Evolutionary conservation across 2,888 invertebrate genomes (phyloP), one percentile per base, ranked within the genome.

Genomic region (Andrena hattorfiana): DNA sequence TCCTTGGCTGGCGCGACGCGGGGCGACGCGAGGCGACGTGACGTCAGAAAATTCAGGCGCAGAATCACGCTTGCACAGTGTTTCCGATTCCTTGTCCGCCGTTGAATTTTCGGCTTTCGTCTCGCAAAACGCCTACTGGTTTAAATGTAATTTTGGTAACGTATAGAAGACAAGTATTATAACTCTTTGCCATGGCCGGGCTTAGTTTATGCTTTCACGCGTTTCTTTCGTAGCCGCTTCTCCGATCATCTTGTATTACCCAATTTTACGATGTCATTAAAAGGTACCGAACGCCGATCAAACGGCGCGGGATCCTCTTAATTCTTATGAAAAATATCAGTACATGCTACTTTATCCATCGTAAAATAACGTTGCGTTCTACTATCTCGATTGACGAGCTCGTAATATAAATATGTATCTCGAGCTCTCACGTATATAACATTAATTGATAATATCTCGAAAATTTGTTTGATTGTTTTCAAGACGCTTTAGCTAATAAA

Each of bases 41-140:
- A 87, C 81, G 81, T 86, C 62, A 84, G 59, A 48, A 69, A 81
- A 77, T 86, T 77, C 77, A 82, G 80, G 84, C 86, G 86, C 82
- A 86, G 77, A 82, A 83, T 81, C 87, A 71, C 68, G 74, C 62
- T 78, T 78, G 30, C 68, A 48, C 74, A 62, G 62, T 78, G 66
- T 67, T 64, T 67, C 32, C 26, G 67, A 72, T 78, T 49, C 69
- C 63, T 78, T 62, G 77, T 64, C 63, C 72, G 60, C 68, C 16
- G 66, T 78, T 59, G 59, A 72, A 77, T 83, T 77, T 73, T 84
- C 63, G 68, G 74, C 76, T 80, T 77, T 74, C 74, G 56, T 76
- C 30, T 74, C 75, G 49, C 63, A 59, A 78, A 68, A 26, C 49
- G 49, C 62, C 10, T 56, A 66, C 63, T 42, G 66, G 59, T 83